Base-by-base conservation (phyloP, 2,797 vertebrate species). In the Mastacembelus armatus region DNA sequence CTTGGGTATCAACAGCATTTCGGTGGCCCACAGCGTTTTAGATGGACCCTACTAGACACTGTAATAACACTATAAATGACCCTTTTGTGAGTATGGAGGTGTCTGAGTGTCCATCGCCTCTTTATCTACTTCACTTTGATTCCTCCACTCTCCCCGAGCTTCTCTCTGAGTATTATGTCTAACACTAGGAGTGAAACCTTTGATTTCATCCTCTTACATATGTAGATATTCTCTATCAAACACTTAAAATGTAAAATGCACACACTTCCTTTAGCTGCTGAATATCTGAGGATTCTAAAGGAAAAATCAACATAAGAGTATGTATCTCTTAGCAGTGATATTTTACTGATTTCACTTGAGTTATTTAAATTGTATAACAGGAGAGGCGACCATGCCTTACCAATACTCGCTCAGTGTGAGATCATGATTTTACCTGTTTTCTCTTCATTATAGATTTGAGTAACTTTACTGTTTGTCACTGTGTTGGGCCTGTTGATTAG, bases 1-100 rank as follows among this genome's bases (percentile, higher is more conserved):
- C 85, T 36, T 77, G 58, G 78, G 74, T 74, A 84, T 76, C 82
- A 79, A 78, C 77, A 82, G 52, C 18, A 45, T 77, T 78, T 57
- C 71, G 72, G 75, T 61, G 61, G 62, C 85, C 85, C 65, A 70
- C 58, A 50, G 80, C 57, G 32, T 74, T 81, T 75, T 30, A 74
- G 71, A 84, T 71, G 63, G 71, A 67, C 63, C 44, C 63, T 36
- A 39, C 50, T 50, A 74, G 67, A 83, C 58, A 73, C 67, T 62
- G 64, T 77, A 61, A 77, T 59, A 66, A 60, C 63, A 73, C 65
- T 84, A 70, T 71, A 72, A 76, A 78, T 78, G 56, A 82, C 63
- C 71, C 35, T 69, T 50, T 77, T n/a, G 66, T 73, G 54, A 78
- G 48, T 26, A 38, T 35, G 27, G 26, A 24, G 42, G 72, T 52